These are phyloP conservation scores for Narcine bancroftii DNA, from an alignment of 2,113 vertebrate genomes.

Conservation along the genomic window DNA sequence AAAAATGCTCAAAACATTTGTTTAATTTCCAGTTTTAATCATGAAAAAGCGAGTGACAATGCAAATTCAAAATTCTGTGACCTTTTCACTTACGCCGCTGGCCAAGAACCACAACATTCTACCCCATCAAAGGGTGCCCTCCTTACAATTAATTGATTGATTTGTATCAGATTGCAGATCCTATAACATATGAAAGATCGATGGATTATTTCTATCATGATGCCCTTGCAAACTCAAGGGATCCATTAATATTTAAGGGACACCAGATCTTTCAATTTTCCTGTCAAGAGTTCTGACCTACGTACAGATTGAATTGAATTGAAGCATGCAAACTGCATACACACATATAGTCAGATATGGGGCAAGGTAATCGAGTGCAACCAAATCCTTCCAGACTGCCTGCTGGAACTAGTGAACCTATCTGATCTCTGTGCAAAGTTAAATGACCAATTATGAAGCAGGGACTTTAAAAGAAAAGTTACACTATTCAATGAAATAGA, in stretches of 20 bases:
- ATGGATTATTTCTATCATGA: no score
- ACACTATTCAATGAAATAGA: not conserved
- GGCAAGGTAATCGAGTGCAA: not conserved
- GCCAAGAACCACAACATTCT: no score
- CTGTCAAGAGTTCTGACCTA: not conserved
- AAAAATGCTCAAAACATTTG: no score
- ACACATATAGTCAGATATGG: not conserved
- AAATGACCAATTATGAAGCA: not conserved
- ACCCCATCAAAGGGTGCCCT: no score
- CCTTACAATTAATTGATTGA: no score
- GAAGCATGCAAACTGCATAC: not conserved
- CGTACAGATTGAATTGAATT: not conserved
- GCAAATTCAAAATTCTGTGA: no score
- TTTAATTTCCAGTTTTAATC: no score
- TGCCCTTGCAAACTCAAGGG: not conserved
- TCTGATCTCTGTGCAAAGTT: not conserved
- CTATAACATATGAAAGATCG: no score
- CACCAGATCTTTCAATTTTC: not conserved
- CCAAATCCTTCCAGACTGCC: not conserved
- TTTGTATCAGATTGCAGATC: no score
- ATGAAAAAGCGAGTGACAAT: no score
- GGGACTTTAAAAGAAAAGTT: not conserved
- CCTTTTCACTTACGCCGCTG: no score
- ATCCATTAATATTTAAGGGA: not conserved
- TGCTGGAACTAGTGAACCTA: not conserved